These are phyloP conservation scores for Aplodontia rufa DNA, from an alignment of 2,113 vertebrate species.

Conservation along the genomic window DNA sequence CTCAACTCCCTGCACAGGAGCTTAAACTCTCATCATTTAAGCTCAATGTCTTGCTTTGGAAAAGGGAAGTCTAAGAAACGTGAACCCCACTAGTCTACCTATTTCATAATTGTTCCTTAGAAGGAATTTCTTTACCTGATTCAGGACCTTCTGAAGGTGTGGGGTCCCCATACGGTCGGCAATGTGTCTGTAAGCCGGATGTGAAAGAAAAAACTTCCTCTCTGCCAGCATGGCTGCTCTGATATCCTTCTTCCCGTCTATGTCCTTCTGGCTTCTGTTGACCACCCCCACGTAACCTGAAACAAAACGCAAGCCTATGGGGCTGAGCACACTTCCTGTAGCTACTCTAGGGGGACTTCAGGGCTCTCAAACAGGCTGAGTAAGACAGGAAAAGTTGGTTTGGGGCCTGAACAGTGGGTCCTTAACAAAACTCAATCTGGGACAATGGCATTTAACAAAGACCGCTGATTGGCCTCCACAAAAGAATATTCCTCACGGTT, in stretches of 20 bases:
- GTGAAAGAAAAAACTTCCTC: conserved; percentile 85
- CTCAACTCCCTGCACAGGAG: not conserved
- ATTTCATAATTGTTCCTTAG: not conserved
- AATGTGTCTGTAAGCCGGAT: conserved; percentile 88
- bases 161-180: conserved; percentile 88
- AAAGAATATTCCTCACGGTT: not conserved
- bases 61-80: not conserved
- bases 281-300: conserved; percentile 91
- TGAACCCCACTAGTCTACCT: not conserved
- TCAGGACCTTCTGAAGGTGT: conserved; percentile 88
- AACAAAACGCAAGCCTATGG: conserved; percentile 36
- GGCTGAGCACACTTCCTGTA: not conserved
- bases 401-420: not conserved
- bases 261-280: conserved; percentile 92
- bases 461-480: not conserved
- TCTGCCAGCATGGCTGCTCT: conserved; percentile 87
- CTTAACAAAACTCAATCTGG: not conserved
- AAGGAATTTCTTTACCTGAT: conserved; percentile 81
- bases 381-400: not conserved
- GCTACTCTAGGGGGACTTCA: not conserved
- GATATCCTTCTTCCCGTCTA: conserved; percentile 91
- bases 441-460: not conserved
- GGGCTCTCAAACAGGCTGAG: not conserved
- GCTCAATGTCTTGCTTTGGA: not conserved
- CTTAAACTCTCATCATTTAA: not conserved